Base-by-base conservation (phyloP, 2,113 vertebrate genomes). In the Cryptoleucopteryx plumbea region DNA sequence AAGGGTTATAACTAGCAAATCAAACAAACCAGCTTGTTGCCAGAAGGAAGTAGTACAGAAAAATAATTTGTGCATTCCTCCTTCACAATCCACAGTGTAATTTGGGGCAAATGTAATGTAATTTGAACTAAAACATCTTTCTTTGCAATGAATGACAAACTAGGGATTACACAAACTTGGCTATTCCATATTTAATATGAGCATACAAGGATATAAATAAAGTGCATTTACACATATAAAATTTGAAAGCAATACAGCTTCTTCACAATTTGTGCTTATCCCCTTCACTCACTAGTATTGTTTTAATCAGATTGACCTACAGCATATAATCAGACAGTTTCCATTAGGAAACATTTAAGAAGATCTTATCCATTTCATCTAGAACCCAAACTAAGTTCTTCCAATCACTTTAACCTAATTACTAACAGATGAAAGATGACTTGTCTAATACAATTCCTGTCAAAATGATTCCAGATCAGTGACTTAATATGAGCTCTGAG, bases 391-490 rank as follows among this genome's bases (percentile, higher is more conserved):
- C 31, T 65, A 85, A 92, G 31, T 73, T 90, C 59, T 71, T 80
- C 50, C 72, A 90, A 10, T 94, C 45, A 61, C 38, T 84, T 66
- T 84, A 94, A 94, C 22, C 58, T 88, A 34, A 83, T 93, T 90
- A 61, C 53, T 90, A 86, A 40, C 16, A 65, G 50, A 90, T 82
- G 50, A 93, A 94, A 90, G 27, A 88, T 80, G 52, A 67, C 68
- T 94, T 71, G 61, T 96, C 61, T 82, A 75, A 81, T 38, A 79
- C 48, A 91, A 95, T 96, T 88, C 38, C 50, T 80, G 58, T 67
- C 71, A 96, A 95, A 90, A 63, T 26, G 50, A 77, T 91, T 93
- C 58, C 22, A 82, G 40, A 45, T 84, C 25, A 84, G 56, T 36
- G 47, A 52, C 88, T n/a, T 77, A 78, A 83, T 32, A 82, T 17